Evolutionary conservation across 2,888 invertebrate genomes (phyloP), one percentile per base, ranked within the genome.

Genomic region (Melanophora roralis): DNA sequence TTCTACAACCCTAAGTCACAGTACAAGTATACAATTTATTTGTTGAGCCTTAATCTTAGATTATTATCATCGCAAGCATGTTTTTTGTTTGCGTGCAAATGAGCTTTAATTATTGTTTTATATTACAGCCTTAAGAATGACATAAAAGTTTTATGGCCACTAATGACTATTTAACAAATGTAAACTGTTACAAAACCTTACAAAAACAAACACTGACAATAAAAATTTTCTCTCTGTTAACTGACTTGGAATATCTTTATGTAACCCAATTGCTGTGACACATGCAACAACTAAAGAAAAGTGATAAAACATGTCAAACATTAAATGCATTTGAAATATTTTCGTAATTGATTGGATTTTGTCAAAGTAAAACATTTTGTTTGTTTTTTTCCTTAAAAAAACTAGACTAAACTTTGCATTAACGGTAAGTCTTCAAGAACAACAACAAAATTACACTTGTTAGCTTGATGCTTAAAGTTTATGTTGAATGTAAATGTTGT

Each of bases 271-370:
- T 38, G n/a, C 14, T 60, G 1, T 38, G 40, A 9, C 45, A 19
- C 6, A 32, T 19, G 16, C 27, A 49, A 16, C 45, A 59, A 43
- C 64, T 60, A 21, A 49, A 67, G 27, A 71, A 64, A 67, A 64
- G 67, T 68, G 64, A 68, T 73, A 68, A 73, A 78, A 68, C 51
- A 73, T 73, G 73, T 78, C 57, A 73, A 57, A 62, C 62, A 68
- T 51, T 55, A 32, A 32, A 53, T 9, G 11, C 62, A 62, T 49
- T 51, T 2, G 21, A 62, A 57, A 68, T 55, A 73, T 68, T 68
- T 78, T 49, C 67, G 40, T 53, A 73, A 73, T 57, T 68, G 68
- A 78, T 73, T 68, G 68, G 64, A 69, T 69, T 78, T 78, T 73
- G 78, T 68, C 51, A 73, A 73, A 69, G 68, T 12, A 68, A 64